Percentiles rank a stretch among this genome's conserved stretches.
Conservation (phyloP, 2,797 vertebrate species). For the Phylloscopus collybita region DNA sequence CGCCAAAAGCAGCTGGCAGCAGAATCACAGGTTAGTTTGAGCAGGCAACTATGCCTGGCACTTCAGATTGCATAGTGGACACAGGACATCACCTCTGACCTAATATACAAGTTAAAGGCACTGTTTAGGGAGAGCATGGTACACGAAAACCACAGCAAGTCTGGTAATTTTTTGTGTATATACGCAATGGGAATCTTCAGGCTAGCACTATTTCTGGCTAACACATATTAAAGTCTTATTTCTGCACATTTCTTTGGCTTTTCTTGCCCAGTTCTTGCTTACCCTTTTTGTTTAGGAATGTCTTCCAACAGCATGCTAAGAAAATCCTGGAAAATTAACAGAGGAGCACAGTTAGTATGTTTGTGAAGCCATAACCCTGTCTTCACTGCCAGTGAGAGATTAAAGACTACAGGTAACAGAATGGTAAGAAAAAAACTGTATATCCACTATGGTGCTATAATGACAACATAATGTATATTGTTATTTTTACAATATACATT, state of each 20-base stretch:
- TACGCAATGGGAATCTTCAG: neutral
- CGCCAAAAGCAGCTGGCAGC: neutral
- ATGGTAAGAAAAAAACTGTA: neutral
- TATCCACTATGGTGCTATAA: neutral
- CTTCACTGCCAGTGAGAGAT: constrained; percentile 36
- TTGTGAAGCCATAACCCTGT: constrained; percentile 57
- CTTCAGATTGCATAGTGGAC: neutral
- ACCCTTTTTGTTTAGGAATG: constrained; percentile 86
- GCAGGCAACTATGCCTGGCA: neutral
- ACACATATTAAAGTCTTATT: neutral
- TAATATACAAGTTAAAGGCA: neutral
- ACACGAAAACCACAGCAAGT: neutral
- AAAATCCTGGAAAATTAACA: constrained; percentile 87
- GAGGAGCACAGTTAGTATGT: constrained; percentile 52
- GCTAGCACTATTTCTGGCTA: neutral
- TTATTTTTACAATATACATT: neutral
- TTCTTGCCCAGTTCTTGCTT: constrained; percentile 58
- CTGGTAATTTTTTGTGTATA: neutral
- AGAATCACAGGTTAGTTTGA: neutral
- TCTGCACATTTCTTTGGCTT: neutral
- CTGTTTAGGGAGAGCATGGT: neutral
- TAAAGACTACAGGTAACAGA: neutral
- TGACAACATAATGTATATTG: neutral
- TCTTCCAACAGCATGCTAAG: constrained; percentile 88
- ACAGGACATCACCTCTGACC: neutral